These are phyloP conservation scores for Heliothis virescens DNA, from an alignment of 1,140 invertebrate species.

Conservation along the genomic window DNA sequence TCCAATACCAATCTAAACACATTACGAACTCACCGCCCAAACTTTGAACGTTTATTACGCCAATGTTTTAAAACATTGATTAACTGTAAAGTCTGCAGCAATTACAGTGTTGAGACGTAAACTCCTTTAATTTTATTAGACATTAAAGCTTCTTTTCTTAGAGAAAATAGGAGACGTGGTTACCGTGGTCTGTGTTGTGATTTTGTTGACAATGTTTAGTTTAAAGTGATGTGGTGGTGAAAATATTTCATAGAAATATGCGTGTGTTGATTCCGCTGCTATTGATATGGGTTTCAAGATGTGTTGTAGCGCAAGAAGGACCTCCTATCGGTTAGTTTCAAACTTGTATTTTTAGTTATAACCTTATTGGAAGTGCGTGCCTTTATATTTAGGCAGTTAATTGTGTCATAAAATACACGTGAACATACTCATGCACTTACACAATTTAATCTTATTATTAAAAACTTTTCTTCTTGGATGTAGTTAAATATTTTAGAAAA, in stretches of 20 bases:
- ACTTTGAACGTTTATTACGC: conserved; percentile 70
- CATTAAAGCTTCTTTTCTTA: conserved; percentile 12
- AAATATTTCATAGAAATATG: conserved; percentile 46
- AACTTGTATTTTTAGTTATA: background rate
- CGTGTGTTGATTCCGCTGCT: conserved; percentile 52
- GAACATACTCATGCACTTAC: no score
- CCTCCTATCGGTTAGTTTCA: conserved; percentile 60
- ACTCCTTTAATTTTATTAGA: conserved; percentile 55
- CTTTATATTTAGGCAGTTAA: background rate
- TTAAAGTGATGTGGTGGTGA: conserved; percentile 40
- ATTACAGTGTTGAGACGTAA: conserved; percentile 54
- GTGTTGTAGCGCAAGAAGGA: conserved; percentile 47
- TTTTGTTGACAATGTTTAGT: conserved; percentile 16
- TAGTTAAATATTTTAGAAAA: no score
- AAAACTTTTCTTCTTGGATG: no score
- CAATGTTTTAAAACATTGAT: conserved; percentile 60
- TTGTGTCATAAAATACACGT: no score
- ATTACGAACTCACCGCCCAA: conserved; percentile 68
- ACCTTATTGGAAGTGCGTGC: background rate
- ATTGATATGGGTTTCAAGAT: conserved; percentile 51
- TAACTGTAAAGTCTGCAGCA: conserved; percentile 51
- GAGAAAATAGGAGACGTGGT: background rate
- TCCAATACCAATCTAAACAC: conserved; percentile 75
- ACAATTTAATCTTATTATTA: no score
- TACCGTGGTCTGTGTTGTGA: conserved; percentile 19